phyloP scores from a whole-genome alignment of 30 jellyfish, hydroid and myxozoan species.

The Nemopilema nomurai region DNA sequence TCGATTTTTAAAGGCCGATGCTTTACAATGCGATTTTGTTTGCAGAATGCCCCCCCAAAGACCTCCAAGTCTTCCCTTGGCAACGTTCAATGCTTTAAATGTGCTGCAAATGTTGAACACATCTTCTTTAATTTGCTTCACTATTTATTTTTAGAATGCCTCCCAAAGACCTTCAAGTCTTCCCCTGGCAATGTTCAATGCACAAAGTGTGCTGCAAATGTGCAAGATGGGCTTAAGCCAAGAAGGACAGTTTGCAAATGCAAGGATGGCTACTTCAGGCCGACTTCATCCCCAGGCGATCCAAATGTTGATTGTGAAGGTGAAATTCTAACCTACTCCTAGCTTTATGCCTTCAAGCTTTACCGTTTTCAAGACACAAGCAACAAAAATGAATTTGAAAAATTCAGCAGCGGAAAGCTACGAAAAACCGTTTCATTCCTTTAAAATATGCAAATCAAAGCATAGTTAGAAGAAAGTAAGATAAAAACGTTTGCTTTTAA shows the following conservation, averaged over 20 bases:
- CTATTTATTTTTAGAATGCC: slow-evolving; percentile 41
- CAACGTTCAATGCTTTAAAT: slow-evolving; percentile 63
- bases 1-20: no score
- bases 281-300: not conserved
- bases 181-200: slow-evolving; percentile 67
- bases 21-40: not conserved
- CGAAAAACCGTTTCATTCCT: no score
- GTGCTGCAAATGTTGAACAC: slow-evolving; percentile 51
- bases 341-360: not conserved
- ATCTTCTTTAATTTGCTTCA: no score
- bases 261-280: slow-evolving; percentile 21
- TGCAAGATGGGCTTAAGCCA: slow-evolving; percentile 23
- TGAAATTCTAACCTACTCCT: not conserved
- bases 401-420: no score
- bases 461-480: no score
- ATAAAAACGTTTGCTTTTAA: no score
- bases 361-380: no score
- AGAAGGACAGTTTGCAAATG: slow-evolving; percentile 34
- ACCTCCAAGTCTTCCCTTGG: slow-evolving; percentile 51
- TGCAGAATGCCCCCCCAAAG: slow-evolving; percentile 48
- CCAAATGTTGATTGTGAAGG: slow-evolving; percentile 27
- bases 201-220: slow-evolving; percentile 59
- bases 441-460: no score
- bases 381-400: no score
- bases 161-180: slow-evolving; percentile 34